A percentile compares a stretch with the other conserved stretches of the same genome.
Conservation (phyloP, 2,113 vertebrate genomes). For the Phasianus colchicus region DNA sequence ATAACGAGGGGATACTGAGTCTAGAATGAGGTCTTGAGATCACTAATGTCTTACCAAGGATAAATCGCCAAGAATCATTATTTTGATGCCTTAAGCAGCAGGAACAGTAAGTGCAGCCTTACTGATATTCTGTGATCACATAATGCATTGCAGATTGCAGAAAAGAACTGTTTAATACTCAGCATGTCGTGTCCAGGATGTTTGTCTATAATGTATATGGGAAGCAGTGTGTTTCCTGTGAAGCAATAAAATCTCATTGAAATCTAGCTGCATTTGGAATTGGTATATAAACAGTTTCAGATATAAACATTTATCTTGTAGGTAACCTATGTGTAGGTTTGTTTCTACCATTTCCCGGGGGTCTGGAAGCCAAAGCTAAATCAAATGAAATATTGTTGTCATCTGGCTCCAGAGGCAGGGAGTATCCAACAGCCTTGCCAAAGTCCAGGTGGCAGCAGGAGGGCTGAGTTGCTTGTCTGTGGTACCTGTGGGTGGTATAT, state of each 20-base stretch:
- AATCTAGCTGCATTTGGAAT: neutral
- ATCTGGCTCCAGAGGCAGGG: neutral
- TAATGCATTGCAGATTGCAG: neutral
- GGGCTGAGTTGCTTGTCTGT: neutral
- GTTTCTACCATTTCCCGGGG: neutral
- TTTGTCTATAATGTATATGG: neutral
- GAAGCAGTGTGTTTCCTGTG: neutral
- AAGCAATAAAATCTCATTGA: neutral
- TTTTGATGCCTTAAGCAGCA: neutral
- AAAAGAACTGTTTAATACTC: neutral
- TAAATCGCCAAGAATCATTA: fast-evolving
- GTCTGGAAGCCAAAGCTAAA: neutral
- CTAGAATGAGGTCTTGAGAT: neutral
- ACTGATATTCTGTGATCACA: neutral
- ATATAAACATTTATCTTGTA: neutral
- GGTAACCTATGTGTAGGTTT: neutral
- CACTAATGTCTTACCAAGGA: neutral
- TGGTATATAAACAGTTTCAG: neutral
- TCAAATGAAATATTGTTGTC: neutral
- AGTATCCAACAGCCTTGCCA: neutral
- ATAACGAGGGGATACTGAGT: neutral
- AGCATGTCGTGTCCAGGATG: fast-evolving
- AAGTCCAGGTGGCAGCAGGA: neutral
- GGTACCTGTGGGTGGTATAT: neutral
- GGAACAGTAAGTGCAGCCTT: neutral